These are phyloP conservation scores for Periphyllus acericola DNA, from an alignment of 2,888 invertebrate genomes.

Conservation along the genomic window DNA sequence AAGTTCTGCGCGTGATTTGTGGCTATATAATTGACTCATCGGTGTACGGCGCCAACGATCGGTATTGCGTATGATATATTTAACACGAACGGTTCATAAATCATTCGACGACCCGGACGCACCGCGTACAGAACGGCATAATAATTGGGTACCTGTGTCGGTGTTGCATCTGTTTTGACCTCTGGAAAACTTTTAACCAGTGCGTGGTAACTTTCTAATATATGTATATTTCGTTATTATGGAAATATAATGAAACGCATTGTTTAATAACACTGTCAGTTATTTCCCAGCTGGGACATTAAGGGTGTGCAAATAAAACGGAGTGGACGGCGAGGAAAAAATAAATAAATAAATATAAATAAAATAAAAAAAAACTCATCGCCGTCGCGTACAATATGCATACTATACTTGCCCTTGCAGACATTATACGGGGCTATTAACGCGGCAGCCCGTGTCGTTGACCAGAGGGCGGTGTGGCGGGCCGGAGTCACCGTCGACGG, in stretches of 20 bases:
- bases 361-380: slow-evolving; percentile 16
- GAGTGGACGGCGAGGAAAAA: slow-evolving; percentile 12
- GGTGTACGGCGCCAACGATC: neutral
- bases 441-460: slow-evolving; percentile 27
- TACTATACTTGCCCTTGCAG: slow-evolving; percentile 24
- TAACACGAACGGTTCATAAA: neutral
- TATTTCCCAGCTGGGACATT: slow-evolving; percentile 61
- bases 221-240: slow-evolving; percentile 41
- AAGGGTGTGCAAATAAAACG: slow-evolving; percentile 42
- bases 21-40: neutral
- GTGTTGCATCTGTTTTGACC: slow-evolving; percentile 11
- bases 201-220: slow-evolving; percentile 43
- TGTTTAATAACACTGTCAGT: slow-evolving; percentile 56
- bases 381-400: slow-evolving; percentile 30
- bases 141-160: too few species aligned
- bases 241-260: slow-evolving; percentile 42
- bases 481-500: neutral
- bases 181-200: slow-evolving; percentile 3
- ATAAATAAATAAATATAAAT: slow-evolving; percentile 2
- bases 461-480: neutral
- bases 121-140: neutral
- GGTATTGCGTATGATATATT: neutral
- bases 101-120: neutral
- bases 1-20: too few species aligned
- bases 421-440: slow-evolving; percentile 49